phyloP scores from a whole-genome alignment of 2,888 invertebrate genomes.

The Agriopis marginaria region DNA sequence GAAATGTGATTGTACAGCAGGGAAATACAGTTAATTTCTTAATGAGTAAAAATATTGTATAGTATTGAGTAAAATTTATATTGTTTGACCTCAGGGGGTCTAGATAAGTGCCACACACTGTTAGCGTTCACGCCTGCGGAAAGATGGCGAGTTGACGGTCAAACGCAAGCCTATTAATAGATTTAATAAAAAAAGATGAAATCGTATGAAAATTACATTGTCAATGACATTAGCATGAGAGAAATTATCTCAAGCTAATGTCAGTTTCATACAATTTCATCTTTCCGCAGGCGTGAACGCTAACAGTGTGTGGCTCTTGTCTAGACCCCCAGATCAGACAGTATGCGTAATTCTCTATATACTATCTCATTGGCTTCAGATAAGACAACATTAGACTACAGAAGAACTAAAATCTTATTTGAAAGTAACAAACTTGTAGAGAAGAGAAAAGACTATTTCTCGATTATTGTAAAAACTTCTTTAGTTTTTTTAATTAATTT shows the following conservation, averaged over 20 bases:
- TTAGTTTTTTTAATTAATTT: background rate
- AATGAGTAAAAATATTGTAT: constrained; percentile 1
- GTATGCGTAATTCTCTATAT: background rate
- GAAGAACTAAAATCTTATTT: background rate
- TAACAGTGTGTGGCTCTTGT: too few relatives aligned
- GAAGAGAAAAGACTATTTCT: background rate
- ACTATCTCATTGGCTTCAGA: background rate
- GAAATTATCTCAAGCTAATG: too few relatives aligned
- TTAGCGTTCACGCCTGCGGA: too few relatives aligned
- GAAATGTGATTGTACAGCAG: background rate
- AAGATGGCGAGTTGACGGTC: too few relatives aligned
- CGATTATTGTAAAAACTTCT: background rate
- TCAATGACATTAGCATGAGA: too few relatives aligned
- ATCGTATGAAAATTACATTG: too few relatives aligned
- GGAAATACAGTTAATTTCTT: background rate
- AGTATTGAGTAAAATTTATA: constrained; percentile 10
- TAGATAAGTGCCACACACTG: too few relatives aligned
- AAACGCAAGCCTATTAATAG: too few relatives aligned
- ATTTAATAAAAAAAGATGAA: too few relatives aligned
- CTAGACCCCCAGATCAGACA: too few relatives aligned
- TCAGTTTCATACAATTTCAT: too few relatives aligned
- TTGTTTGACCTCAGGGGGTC: background rate
- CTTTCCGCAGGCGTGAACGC: too few relatives aligned
- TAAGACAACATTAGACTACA: background rate
- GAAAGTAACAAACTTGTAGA: background rate